These are phyloP conservation scores for Xenopus tropicalis DNA, from an alignment of 2,113 vertebrate genomes.

Conservation along the genomic window UCB_Xtro_10.0 CM004448.2:44419501-44420000, in stretches of 20 bases:
- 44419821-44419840: slow-evolving; percentile 97
- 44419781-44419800: slow-evolving; percentile 98
- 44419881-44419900: slow-evolving; percentile 94
- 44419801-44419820: slow-evolving; percentile 93
- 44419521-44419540: slow-evolving; percentile 89
- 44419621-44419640: slow-evolving; percentile 96
- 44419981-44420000: slow-evolving; percentile 96
- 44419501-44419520: slow-evolving; percentile 65
- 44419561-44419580: slow-evolving; percentile 91
- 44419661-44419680: slow-evolving; percentile 90
- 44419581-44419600: slow-evolving; percentile 88
- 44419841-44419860: slow-evolving; percentile 97
- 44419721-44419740: slow-evolving; percentile 97
- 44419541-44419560: slow-evolving; percentile 92
- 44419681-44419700: slow-evolving; percentile 98
- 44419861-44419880: slow-evolving; percentile 91
- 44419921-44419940: slow-evolving; percentile 94
- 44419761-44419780: slow-evolving; percentile 98
- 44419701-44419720: slow-evolving; percentile 87
- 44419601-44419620: slow-evolving; percentile 95
- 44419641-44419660: slow-evolving; percentile 87
- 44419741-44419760: slow-evolving; percentile 98
- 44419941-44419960: slow-evolving; percentile 93
- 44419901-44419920: slow-evolving; percentile 97
- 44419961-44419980: slow-evolving; percentile 98